Conservation (phyloP, 2,113 vertebrate genomes). For the Actenoides lindsayi region DNA sequence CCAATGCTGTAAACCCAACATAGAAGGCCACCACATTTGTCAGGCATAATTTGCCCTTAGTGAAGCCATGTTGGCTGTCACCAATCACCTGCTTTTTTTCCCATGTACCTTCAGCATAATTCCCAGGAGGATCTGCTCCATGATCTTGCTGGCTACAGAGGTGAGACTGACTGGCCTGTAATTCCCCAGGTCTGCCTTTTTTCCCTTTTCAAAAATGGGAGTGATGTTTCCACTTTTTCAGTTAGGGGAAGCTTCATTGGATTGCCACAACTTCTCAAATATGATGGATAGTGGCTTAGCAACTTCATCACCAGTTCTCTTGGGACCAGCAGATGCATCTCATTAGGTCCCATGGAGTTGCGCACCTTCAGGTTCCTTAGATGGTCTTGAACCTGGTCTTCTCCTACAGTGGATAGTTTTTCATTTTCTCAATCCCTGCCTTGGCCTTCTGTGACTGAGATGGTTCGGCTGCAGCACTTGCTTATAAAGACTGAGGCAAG, state of each 20-base stretch:
- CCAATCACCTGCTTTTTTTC: background rate
- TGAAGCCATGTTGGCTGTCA: background rate
- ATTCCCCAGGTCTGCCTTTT: background rate
- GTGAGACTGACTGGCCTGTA: background rate
- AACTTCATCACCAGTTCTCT: background rate
- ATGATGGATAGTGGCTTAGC: background rate
- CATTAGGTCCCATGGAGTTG: background rate
- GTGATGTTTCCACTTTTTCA: background rate
- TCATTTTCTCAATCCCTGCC: background rate
- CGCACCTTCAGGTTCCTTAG: background rate
- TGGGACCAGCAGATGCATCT: background rate
- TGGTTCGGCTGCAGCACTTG: background rate
- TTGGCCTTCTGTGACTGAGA: background rate
- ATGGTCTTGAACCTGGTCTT: too few species aligned
- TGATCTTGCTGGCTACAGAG: background rate
- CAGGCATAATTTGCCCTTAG: background rate
- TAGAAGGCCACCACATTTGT: background rate
- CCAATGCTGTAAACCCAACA: background rate
- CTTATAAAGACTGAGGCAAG: background rate
- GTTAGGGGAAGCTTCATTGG: background rate
- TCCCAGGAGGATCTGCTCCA: background rate
- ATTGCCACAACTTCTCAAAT: background rate
- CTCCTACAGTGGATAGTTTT: too few species aligned
- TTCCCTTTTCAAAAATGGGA: background rate
- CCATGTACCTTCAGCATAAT: background rate